phyloP scores from a whole-genome alignment of 1,140 invertebrate genomes.

The Chelonus insularis region DNA sequence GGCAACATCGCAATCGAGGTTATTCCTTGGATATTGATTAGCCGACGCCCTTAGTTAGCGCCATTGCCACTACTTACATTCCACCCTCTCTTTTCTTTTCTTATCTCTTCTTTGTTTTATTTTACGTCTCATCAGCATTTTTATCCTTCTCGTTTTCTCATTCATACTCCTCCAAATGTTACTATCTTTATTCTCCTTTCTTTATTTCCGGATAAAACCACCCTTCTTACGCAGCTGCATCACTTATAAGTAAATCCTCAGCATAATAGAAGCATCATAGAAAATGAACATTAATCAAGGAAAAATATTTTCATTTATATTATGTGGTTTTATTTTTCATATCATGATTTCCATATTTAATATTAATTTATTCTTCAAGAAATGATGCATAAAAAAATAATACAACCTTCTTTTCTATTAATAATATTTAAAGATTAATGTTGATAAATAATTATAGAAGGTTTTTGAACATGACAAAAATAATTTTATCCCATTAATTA shows the following conservation, averaged over 20 bases:
- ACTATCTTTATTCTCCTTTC: constrained; percentile 1
- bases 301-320: too few relatives aligned
- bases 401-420: too few relatives aligned
- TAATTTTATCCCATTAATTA: too few relatives aligned
- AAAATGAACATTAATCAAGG: neutral
- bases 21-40: constrained; percentile 60
- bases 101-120: constrained; percentile 10
- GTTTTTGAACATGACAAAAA: too few relatives aligned
- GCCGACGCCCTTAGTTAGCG: constrained; percentile 60
- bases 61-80: constrained; percentile 29
- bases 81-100: constrained; percentile 26
- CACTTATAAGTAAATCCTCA: neutral
- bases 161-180: constrained; percentile 28
- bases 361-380: too few relatives aligned
- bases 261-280: neutral
- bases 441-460: too few relatives aligned
- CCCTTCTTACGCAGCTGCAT: constrained; percentile 21
- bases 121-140: constrained; percentile 28
- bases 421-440: too few relatives aligned
- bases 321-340: too few relatives aligned
- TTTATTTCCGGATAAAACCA: constrained; percentile 15
- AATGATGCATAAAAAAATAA: too few relatives aligned
- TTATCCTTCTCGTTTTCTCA: neutral
- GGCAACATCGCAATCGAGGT: constrained; percentile 30
- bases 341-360: too few relatives aligned